Evolutionary conservation across 2,888 invertebrate genomes (phyloP), one percentile per base, ranked within the genome.

Genomic region (Nasonia oneida): DNA sequence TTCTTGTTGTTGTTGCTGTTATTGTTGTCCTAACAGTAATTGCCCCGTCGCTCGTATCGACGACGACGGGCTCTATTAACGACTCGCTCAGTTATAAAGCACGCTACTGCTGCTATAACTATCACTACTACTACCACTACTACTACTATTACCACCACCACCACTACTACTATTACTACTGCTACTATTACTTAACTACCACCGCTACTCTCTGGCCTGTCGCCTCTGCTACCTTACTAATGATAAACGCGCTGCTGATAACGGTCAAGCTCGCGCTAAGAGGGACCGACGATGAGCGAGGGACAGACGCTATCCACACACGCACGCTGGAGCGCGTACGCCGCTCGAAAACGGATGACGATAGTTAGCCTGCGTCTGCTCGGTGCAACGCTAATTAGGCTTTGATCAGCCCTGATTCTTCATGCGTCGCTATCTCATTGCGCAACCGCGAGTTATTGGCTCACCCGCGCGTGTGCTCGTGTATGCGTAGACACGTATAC

Each of bases 351-450:
- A 33, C 67, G 14, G 29, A 67, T 33, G 14, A 33, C 8, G 3
- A 15, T 33, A 67, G 67, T 64, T 15, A 23, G 64, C 23, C 29
- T 42, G 18, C 18, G 37, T 29, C 15, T 64, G 67, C 80, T 73
- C 57, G 70, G 39, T 14, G 61, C 18, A 14, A 29, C 39, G 64
- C 70, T 82, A 76, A 75, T 82, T 82, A 82, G 50, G 67, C 75
- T 82, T 82, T 74, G 64, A 82, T 82, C 67, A 82, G 75, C 67
- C 57, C 57, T 53, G 77, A 33, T 74, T 81, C 70, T 71, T 70
- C 50, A 64, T 78, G 61, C 42, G 33, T 80, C 67, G 23, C 78
- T 50, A 67, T 47, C 61, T 73, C 29, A 12, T 42, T 47, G 64
- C 81, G 81, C 18, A 82, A 81, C 61, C 39, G 50, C 37, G 50